Conservation (phyloP, 2,113 vertebrate species). For the Acrocephalus arundinaceus region DNA sequence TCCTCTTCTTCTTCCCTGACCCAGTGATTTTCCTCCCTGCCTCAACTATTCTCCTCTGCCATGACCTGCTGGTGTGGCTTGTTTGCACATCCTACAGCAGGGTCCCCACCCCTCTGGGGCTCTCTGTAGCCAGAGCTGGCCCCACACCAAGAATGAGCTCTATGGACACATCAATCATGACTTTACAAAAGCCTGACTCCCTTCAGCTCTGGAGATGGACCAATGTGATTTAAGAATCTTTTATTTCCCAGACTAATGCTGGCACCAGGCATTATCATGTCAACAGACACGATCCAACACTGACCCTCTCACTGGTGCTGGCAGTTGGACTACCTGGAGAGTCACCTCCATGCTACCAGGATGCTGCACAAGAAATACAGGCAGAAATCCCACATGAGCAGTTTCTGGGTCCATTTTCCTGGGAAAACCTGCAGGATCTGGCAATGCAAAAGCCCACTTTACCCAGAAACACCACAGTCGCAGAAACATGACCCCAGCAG, state of each 20-base stretch:
- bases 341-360: neutral
- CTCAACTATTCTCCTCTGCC: neutral
- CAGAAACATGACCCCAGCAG: neutral
- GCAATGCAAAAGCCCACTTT: neutral
- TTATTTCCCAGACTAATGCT: neutral
- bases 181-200: neutral
- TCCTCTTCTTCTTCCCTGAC: neutral
- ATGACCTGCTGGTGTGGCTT: neutral
- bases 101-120: neutral
- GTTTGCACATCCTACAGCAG: neutral
- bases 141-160: neutral
- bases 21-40: neutral
- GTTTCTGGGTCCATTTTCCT: neutral
- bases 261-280: neutral
- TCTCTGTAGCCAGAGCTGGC: neutral
- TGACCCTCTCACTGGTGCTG: neutral
- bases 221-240: neutral
- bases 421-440: neutral
- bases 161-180: neutral
- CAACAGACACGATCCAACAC: neutral
- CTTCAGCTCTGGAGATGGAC: neutral
- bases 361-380: neutral
- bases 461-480: neutral
- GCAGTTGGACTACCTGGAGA: neutral
- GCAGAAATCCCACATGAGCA: neutral